Evolutionary conservation across 1,140 invertebrate genomes (phyloP), one percentile per base, ranked within the genome.

Genomic region (Choristoneura fumiferana): DNA sequence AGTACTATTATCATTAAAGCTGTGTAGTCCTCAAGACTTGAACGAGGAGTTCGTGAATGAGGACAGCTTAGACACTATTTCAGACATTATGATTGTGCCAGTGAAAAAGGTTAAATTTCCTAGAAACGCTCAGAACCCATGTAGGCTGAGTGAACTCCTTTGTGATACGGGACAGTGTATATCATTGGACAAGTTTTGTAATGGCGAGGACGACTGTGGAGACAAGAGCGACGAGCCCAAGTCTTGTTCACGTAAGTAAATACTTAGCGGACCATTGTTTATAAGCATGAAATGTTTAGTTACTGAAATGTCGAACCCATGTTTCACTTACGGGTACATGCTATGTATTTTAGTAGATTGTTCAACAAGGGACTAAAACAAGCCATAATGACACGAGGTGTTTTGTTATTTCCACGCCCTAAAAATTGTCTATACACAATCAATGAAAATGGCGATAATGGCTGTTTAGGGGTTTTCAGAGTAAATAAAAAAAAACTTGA

Each of bases 191-290:
- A 93, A 93, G 68, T 95, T 92, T 84, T 96, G 95, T 81, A 94
- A 96, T 77, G 95, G 95, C 4, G 91, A 93, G 58, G 92, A 95
- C 69, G 94, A 96, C 81, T 96, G 95, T 74, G 91, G 91, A 1
- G 95, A 96, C 81, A 93, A 94, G 69, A 94, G 93, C 54, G 95
- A 96, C 78, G 95, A 96, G 81, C 93, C 93, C 0, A 91, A 91
- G 76, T 92, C 93, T 72, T 96, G 95, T 81, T 92, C 94, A 66
- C 94, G 95, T 96, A 90, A 95, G 94, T 95, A 63, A 49, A 49
- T 6, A 54, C 53, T 12, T 10, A 49, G n/a, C n/a, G n/a, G 4
- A 29, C 17, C 6, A 29, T 29, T 29, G 12, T 58, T 17, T 58
- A 58, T 45, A 12, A 12, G 17, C 10, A 22, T 8, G 43, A n/a